Evolutionary conservation across 1,140 invertebrate species (phyloP).

Genomic region (Euwallacea similis): DNA sequence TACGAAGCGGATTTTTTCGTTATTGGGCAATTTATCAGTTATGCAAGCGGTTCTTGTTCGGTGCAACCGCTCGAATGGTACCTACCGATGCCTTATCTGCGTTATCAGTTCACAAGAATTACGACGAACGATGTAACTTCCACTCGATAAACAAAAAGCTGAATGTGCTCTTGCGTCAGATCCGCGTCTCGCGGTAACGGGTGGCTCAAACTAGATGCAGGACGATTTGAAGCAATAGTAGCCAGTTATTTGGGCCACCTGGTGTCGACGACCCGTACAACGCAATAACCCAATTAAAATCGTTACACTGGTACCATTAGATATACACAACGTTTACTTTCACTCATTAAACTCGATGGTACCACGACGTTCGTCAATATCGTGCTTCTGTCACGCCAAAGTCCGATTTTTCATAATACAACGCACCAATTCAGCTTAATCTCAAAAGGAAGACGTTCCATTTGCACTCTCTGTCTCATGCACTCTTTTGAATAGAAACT

Average conservation of each 20-base stretch:
- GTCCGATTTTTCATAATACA: not conserved
- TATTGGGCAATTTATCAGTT: not conserved
- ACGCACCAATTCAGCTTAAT: not conserved
- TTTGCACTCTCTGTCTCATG: not conserved
- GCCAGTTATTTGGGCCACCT: not conserved
- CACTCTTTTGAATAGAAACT: not conserved
- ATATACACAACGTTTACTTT: constrained; percentile 4
- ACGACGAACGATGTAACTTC: not conserved
- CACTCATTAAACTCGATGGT: constrained; percentile 5
- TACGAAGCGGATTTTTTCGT: not conserved
- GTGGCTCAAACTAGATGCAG: too few species aligned
- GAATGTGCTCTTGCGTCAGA: constrained; percentile 5
- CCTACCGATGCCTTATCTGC: too few species aligned
- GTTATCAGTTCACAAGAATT: too few species aligned
- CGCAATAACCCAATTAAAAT: constrained; percentile 20
- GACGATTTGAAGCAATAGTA: not conserved
- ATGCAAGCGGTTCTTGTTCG: not conserved
- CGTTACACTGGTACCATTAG: constrained; percentile 3
- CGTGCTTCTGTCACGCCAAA: not conserved
- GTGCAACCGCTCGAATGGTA: too few species aligned
- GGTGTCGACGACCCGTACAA: constrained; percentile 1
- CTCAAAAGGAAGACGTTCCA: not conserved
- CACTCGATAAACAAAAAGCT: constrained; percentile 7
- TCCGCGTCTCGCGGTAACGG: not conserved
- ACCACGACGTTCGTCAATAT: not conserved